These are phyloP conservation scores for Cerastis rubricosa DNA, from an alignment of 2,888 invertebrate species.

Conservation along the genomic window DNA sequence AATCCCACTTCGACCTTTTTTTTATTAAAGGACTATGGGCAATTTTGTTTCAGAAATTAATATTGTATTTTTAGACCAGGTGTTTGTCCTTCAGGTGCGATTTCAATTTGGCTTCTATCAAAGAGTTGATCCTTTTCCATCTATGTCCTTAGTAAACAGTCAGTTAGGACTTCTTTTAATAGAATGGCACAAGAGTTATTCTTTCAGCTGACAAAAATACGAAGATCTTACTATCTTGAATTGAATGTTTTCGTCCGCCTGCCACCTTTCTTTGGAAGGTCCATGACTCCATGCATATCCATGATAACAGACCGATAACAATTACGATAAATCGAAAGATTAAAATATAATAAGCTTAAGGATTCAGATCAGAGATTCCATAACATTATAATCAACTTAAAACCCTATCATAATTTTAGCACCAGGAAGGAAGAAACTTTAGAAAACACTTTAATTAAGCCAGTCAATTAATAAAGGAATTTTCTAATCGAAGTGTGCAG, in stretches of 20 bases:
- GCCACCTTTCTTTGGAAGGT: background rate
- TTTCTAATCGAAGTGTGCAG: conserved; percentile 87
- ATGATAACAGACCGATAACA: background rate
- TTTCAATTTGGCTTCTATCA: background rate
- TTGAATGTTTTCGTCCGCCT: background rate
- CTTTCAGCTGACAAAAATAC: background rate
- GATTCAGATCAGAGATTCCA: conserved; percentile 9
- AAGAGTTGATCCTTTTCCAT: background rate
- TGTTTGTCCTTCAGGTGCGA: background rate
- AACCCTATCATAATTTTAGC: conserved; percentile 53
- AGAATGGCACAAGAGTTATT: background rate
- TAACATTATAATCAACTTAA: conserved; percentile 24
- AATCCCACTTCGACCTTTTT: background rate
- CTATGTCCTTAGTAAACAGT: background rate
- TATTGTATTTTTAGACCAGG: background rate
- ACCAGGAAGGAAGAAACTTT: conserved; percentile 68
- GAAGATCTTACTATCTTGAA: background rate
- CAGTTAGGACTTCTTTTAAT: background rate
- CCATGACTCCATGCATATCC: background rate
- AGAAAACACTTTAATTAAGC: conserved; percentile 83
- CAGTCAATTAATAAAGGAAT: conserved; percentile 88
- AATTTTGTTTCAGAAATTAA: background rate
- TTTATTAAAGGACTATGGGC: background rate
- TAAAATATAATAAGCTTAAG: conserved; percentile 4
- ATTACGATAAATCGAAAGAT: conserved; percentile 15